Base-by-base conservation (phyloP, 2,888 invertebrate species). In the Agriopis leucophaearia region DNA sequence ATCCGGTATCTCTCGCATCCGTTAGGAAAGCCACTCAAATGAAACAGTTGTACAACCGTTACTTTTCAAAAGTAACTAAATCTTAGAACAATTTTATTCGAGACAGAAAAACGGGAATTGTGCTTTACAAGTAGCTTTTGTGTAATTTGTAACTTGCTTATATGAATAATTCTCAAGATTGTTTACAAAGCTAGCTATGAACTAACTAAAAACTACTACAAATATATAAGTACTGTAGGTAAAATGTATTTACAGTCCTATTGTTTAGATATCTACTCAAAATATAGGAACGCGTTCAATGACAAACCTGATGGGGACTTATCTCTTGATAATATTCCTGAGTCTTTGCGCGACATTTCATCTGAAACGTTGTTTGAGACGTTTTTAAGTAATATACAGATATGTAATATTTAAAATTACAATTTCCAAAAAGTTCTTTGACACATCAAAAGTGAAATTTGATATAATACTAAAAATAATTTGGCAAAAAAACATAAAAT, bases 321-420 rank as follows among this genome's bases (percentile, higher is more conserved):
- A 92, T 90, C 80, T 92, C 92, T 90, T 85, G 85, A 84, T 85
- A 90, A 91, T 86, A 73, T 88, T 88, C 89, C 88, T 85, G 86
- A 89, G 81, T 85, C 87, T 84, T 91, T 85, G 81, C 74, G 79
- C 89, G 90, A 83, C 81, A 78, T 81, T 82, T 92, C 84, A 88
- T 83, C 92, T 92, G 92, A 88, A 92, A 92, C 74, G 79, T 76
- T 73, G 79, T 72, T 66, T 36, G 71, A 69, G 66, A 69, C 66
- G 73, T 74, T 62, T 76, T 70, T 60, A 69, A 52, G 44, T 52
- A 40, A 56, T 55, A n/a, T n/a, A n/a, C n/a, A n/a, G n/a, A n/a
- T n/a, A n/a, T n/a, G n/a, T n/a, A n/a, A n/a, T n/a, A n/a, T n/a
- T n/a, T n/a, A n/a, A n/a, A n/a, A n/a, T n/a, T n/a, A n/a, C n/a